Base-by-base conservation (phyloP, 2,797 vertebrate species). In the Chelonia mydas region DNA sequence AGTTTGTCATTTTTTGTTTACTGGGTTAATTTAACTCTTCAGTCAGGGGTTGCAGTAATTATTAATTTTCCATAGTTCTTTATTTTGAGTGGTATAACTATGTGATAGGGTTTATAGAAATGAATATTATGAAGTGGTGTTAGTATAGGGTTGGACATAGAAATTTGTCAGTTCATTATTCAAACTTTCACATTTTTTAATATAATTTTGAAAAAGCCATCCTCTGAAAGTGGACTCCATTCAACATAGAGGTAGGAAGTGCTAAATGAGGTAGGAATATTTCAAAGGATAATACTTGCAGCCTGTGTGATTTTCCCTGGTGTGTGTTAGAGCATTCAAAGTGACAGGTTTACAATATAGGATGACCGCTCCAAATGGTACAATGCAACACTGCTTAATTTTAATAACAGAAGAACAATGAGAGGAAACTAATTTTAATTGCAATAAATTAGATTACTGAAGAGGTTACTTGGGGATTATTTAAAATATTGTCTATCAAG, bases 381-480 rank as follows among this genome's bases (percentile, higher is more conserved):
- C 86, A 91, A 0, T 92, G 78, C 76, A 59, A 53, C 31, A 28
- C 11, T 82, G 83, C 53, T 95, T 90, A 88, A 90, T 93, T 96
- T 95, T 95, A 94, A 95, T 90, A 65, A 41, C 65, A 74, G 89
- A 82, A 68, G 65, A 95, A 41, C 2, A 74, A 54, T n/a, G 87
- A 87, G 80, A 92, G 59, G 81, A 91, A 96, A 49, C 87, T 97
- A 96, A 97, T 97, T 97, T 96, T 90, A 68, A 86, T 94, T 94
- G 13, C 92, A 94, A 87, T 87, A 92, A 97, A 97, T 94, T 90
- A 95, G 95, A 96, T 93, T 87, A 86, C 51, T 57, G 89, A 97
- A 78, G 88, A 50, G 15, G 59, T 78, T 97, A 84, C 93, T 87
- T 95, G 94, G 95, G 96, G 94, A 95, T 96, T 95, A 92, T 82